These are phyloP conservation scores for Cephus spinipes DNA, from an alignment of 2,888 invertebrate genomes.

Conservation along the genomic window DNA sequence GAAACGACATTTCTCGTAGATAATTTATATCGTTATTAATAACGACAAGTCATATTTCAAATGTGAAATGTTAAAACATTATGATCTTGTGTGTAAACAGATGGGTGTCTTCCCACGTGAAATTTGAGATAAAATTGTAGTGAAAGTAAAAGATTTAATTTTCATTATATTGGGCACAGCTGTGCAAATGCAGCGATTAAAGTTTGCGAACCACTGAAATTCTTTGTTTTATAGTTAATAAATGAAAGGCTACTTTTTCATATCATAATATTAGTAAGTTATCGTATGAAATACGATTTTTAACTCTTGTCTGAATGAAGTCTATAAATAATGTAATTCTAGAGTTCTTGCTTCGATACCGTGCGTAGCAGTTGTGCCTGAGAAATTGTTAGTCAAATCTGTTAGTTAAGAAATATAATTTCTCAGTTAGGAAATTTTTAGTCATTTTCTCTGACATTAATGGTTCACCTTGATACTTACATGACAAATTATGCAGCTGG, in stretches of 20 bases:
- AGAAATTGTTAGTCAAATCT: not conserved
- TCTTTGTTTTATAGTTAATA: not conserved
- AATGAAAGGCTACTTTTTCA: not conserved
- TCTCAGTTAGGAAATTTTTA: not conserved
- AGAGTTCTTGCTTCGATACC: not conserved
- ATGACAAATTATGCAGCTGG: not conserved
- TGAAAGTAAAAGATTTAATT: not conserved
- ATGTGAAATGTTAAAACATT: constrained; percentile 26
- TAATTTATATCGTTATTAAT: not conserved
- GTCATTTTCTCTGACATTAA: not conserved
- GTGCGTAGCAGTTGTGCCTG: not conserved
- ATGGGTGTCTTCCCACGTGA: constrained; percentile 34
- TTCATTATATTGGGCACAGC: not conserved
- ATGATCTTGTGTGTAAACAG: constrained; percentile 38
- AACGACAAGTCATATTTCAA: not conserved
- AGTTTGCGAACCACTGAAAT: not conserved
- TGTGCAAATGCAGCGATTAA: not conserved
- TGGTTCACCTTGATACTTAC: not conserved
- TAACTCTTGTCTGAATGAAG: not conserved
- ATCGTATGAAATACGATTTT: not conserved
- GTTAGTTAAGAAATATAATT: not conserved
- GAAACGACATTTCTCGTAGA: not conserved
- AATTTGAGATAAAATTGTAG: constrained; percentile 11
- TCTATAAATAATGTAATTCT: not conserved
- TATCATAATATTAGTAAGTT: not conserved